Percentiles rank a stretch among this genome's conserved stretches.
phyloP scores from a whole-genome alignment of 2,113 vertebrate genomes.

The Cichladusa arquata region DNA sequence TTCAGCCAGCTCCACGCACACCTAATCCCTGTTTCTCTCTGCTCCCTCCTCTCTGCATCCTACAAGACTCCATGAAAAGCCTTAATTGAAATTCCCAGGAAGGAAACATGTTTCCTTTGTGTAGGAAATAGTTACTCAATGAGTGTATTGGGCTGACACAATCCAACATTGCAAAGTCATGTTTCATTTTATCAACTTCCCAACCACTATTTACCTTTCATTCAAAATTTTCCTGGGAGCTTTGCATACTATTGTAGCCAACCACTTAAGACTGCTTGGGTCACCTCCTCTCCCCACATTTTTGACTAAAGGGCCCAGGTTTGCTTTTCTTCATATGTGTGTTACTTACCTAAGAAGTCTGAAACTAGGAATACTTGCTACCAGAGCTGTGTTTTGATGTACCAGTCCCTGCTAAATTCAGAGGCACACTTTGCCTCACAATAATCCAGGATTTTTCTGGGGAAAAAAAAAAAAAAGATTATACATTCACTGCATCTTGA shows the following conservation, averaged over 20 bases:
- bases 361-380: background rate
- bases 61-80: background rate
- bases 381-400: background rate
- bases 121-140: background rate
- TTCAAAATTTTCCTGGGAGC: background rate
- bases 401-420: background rate
- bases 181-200: background rate
- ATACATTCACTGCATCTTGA: background rate
- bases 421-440: background rate
- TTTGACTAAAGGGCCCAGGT: background rate
- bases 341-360: background rate
- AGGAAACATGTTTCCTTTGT: background rate
- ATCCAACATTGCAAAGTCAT: background rate
- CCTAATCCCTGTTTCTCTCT: background rate
- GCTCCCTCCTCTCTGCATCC: background rate
- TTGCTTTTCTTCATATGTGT: background rate
- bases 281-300: background rate
- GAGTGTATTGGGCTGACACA: background rate
- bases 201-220: background rate
- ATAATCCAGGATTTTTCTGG: background rate
- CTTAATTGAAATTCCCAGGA: background rate
- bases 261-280: background rate
- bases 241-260: background rate
- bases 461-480: background rate
- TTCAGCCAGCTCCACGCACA: background rate